Evolutionary conservation across 2,888 invertebrate species (phyloP).

Genomic region (Cabera pusaria): DNA sequence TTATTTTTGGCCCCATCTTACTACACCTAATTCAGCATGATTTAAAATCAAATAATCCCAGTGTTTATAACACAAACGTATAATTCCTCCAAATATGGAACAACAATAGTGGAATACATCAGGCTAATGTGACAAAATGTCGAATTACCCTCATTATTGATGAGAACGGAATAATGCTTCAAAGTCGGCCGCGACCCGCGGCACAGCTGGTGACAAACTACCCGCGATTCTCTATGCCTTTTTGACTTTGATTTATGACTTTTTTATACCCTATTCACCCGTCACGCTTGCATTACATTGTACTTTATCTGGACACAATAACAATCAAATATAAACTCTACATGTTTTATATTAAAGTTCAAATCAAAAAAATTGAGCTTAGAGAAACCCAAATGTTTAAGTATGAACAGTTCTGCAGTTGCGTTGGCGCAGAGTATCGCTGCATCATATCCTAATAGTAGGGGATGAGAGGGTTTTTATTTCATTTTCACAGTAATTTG

Average conservation of each 20-base stretch:
- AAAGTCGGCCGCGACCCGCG: slow-evolving; percentile 42
- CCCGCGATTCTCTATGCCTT: slow-evolving; percentile 82
- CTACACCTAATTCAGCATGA: too few species aligned
- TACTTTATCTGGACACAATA: slow-evolving; percentile 48
- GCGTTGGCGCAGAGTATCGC: slow-evolving; percentile 75
- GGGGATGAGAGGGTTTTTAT: slow-evolving; percentile 80
- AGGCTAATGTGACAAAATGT: slow-evolving; percentile 78
- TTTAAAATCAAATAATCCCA: slow-evolving; percentile 3
- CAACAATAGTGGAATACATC: slow-evolving; percentile 73
- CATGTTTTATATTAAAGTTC: slow-evolving; percentile 26
- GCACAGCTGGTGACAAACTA: slow-evolving; percentile 77
- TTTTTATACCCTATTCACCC: slow-evolving; percentile 82
- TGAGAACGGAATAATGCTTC: slow-evolving; percentile 68
- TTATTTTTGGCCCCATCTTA: too few species aligned
- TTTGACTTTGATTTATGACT: slow-evolving; percentile 84
- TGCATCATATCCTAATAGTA: slow-evolving; percentile 80
- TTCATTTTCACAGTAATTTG: slow-evolving; percentile 81
- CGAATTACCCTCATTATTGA: slow-evolving; percentile 82
- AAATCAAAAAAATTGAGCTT: too few species aligned
- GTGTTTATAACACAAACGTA: slow-evolving; percentile 27
- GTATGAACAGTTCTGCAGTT: slow-evolving; percentile 55
- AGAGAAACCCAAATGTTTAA: slow-evolving; percentile 47
- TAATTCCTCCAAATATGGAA: slow-evolving; percentile 44
- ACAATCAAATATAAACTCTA: slow-evolving; percentile 35
- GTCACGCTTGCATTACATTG: slow-evolving; percentile 74